Evolutionary conservation across 2,888 invertebrate species (phyloP).

Genomic region (Oeneis ivallda): DNA sequence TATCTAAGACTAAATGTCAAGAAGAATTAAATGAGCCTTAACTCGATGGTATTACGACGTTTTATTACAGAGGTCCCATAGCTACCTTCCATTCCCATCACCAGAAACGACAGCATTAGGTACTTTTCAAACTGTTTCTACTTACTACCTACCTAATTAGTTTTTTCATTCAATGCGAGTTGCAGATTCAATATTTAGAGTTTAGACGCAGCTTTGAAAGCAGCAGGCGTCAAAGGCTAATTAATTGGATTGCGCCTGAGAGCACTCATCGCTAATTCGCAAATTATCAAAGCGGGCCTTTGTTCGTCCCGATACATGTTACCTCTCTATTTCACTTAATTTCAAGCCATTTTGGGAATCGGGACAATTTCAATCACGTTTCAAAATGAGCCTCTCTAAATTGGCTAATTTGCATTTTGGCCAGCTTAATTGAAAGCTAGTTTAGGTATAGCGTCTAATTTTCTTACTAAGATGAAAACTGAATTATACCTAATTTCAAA

Average conservation of each 20-base stretch:
- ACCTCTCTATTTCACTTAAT: conserved; percentile 61
- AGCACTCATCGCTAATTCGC: conserved; percentile 71
- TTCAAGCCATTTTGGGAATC: conserved; percentile 46
- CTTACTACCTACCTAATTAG: neutral
- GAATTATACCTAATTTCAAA: no score
- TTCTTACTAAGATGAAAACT: no score
- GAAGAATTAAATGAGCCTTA: no score
- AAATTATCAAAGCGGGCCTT: conserved; percentile 72
- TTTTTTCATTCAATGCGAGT: neutral
- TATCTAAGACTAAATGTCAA: no score
- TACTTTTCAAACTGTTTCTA: neutral
- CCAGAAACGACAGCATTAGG: neutral
- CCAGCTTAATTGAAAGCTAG: conserved; percentile 18
- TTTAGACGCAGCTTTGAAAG: conserved; percentile 23
- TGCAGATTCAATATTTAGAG: conserved; percentile 5
- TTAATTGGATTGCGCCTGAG: conserved; percentile 74
- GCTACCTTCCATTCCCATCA: no score
- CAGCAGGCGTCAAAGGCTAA: conserved; percentile 62
- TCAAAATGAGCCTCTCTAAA: conserved; percentile 23
- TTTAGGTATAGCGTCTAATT: neutral
- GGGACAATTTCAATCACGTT: conserved; percentile 36
- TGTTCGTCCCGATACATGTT: conserved; percentile 58
- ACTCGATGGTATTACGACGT: no score
- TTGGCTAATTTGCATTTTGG: conserved; percentile 21
- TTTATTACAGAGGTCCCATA: no score